Evolutionary conservation across 2,797 vertebrate genomes (phyloP), one percentile per base, ranked within the genome.

Genomic region (Muscicapa comitata): DNA sequence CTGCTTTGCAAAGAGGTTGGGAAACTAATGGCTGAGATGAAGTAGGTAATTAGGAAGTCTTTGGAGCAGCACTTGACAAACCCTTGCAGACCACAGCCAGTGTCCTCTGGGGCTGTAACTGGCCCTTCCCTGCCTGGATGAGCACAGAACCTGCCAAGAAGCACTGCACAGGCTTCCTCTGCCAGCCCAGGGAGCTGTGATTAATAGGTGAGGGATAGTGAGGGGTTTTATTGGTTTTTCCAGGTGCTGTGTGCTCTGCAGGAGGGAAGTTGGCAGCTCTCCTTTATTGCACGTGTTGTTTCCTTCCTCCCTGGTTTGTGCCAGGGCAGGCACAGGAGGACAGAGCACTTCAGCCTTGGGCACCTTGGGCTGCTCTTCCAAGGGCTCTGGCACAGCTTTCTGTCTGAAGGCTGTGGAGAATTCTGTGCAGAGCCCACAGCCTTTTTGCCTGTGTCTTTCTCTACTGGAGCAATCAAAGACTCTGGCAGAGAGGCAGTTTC

Each of bases 221-320:
- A 87, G 73, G 31, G 13, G 0, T 20, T 74, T 54, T 70, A 79
- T 45, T 80, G 87, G 50, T 48, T 95, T 93, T 88, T 75, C 54
- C 54, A 80, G 54, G 65, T 83, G 29, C 1, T 31, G 11, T 28
- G 42, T 61, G 68, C 81, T 85, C 57, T 63, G 63, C 50, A 72
- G 63, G 73, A 79, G 75, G 53, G 31, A 37, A 58, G 51, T 26
- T 19, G 76, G 28, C 38, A n/a, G 6, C 10, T 90, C 82, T 87
- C 37, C 20, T 48, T 28, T 25, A n/a, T 28, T 55, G 2, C 18
- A 7, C 10, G 67, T 48, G 42, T 15, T 59, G 1, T 72, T 88
- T 85, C 67, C 28, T 61, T 61, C 28, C 38, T 23, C 1, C 13
- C 0, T 47, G 80, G 38, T 18, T 12, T 43, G 53, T 37, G 79